Conservation (phyloP, 1,140 invertebrate genomes). For the Leucophenga varia region DNA sequence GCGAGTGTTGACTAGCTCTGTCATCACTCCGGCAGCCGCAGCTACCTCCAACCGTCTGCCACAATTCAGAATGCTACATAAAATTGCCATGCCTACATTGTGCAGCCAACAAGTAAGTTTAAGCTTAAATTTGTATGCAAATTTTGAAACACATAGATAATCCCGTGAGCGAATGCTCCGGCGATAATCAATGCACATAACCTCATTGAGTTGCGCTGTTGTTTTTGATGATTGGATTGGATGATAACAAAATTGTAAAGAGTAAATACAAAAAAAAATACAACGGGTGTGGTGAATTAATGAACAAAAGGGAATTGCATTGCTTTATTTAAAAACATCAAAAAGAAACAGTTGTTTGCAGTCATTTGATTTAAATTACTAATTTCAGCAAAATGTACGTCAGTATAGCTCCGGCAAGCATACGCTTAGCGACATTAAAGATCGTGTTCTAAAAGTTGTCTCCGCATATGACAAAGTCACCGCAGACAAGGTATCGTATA, state of each 20-base stretch:
- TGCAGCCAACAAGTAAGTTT: conserved; percentile 43
- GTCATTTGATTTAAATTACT: background rate
- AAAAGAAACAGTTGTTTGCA: background rate
- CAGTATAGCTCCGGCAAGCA: conserved; percentile 41
- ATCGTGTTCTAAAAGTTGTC: conserved; percentile 76
- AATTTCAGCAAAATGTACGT: conserved; percentile 17
- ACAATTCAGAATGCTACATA: conserved; percentile 46
- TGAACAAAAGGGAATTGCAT: too few species aligned
- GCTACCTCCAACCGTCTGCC: conserved; percentile 20
- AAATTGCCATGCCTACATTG: conserved; percentile 35
- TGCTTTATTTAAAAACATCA: too few species aligned
- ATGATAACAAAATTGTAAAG: background rate
- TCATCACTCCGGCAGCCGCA: conserved; percentile 32
- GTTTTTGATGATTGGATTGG: background rate
- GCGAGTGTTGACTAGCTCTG: conserved; percentile 22
- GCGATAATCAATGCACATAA: background rate
- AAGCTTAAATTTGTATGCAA: background rate
- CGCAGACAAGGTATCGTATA: conserved; percentile 73
- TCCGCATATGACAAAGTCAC: conserved; percentile 78
- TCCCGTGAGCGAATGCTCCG: background rate
- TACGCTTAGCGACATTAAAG: conserved; percentile 64
- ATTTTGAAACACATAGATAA: background rate
- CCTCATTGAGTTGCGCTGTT: background rate
- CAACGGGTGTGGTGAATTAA: too few species aligned
- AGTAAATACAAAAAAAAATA: too few species aligned